These are phyloP conservation scores for Meloe dianella DNA, from an alignment of 2,888 invertebrate genomes.

Conservation along the genomic window DNA sequence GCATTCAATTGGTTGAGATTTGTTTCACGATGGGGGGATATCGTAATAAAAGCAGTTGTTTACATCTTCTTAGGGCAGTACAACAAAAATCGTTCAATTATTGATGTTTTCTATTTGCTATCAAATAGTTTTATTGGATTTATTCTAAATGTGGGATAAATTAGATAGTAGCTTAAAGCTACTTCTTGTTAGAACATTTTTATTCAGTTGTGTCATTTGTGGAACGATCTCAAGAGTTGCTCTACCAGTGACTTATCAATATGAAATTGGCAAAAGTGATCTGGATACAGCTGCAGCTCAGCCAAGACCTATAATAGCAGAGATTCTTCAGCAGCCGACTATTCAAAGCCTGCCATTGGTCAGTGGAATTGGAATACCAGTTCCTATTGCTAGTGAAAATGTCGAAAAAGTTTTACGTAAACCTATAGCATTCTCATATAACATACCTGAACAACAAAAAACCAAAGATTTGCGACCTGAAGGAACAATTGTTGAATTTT, in stretches of 20 bases:
- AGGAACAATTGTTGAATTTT: slow-evolving; percentile 23
- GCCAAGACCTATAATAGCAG: slow-evolving; percentile 43
- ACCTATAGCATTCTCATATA: slow-evolving; percentile 51
- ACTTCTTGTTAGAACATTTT: slow-evolving; percentile 21
- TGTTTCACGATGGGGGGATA: slow-evolving; percentile 11
- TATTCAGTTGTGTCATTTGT: slow-evolving; percentile 20
- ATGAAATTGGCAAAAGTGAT: slow-evolving; percentile 26
- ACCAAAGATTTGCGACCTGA: slow-evolving; percentile 22
- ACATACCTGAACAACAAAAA: slow-evolving; percentile 28
- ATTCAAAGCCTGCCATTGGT: slow-evolving; percentile 38
- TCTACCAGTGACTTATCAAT: not conserved
- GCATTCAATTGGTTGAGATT: not conserved
- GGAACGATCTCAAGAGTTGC: slow-evolving; percentile 20
- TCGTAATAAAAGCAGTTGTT: slow-evolving; percentile 21
- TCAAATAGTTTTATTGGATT: too few species aligned
- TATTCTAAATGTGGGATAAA: slow-evolving; percentile 17
- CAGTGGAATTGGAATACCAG: slow-evolving; percentile 32
- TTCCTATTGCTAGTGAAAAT: slow-evolving; percentile 46
- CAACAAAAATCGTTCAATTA: not conserved
- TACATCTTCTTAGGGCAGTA: slow-evolving; percentile 21
- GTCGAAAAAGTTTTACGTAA: slow-evolving; percentile 49
- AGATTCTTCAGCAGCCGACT: slow-evolving; percentile 32
- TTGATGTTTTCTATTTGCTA: slow-evolving; percentile 17
- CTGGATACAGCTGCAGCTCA: slow-evolving; percentile 45
- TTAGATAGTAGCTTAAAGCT: slow-evolving; percentile 16